phyloP scores from a whole-genome alignment of 2,888 invertebrate species.

The Scrobipalpa costella region DNA sequence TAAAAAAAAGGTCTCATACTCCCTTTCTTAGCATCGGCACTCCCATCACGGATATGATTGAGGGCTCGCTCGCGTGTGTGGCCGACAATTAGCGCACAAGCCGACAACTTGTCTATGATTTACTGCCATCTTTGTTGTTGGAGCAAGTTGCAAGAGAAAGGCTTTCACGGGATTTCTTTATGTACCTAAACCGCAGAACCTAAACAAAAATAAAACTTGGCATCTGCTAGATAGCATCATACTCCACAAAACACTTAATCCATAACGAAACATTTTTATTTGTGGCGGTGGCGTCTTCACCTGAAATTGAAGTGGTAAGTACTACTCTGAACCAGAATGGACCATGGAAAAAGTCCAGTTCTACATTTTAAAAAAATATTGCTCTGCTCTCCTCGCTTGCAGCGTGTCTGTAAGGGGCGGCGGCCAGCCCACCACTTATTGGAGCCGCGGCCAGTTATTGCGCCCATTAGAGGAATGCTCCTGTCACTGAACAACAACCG shows the following conservation, averaged over 20 bases:
- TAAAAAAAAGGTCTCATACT: background rate
- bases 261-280: too few relatives aligned
- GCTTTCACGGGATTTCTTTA: background rate
- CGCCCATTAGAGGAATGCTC: constrained; percentile 54
- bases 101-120: constrained; percentile 49
- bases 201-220: too few relatives aligned
- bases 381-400: background rate
- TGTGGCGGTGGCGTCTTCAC: too few relatives aligned
- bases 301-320: too few relatives aligned
- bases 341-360: too few relatives aligned
- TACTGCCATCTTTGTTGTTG: constrained; percentile 36
- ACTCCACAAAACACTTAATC: too few relatives aligned
- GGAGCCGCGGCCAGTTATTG: constrained; percentile 60
- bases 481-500: constrained; percentile 33
- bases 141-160: constrained; percentile 7
- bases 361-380: too few relatives aligned
- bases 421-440: constrained; percentile 52
- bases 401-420: background rate
- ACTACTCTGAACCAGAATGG: too few relatives aligned
- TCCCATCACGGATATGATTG: constrained; percentile 26
- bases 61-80: constrained; percentile 15
- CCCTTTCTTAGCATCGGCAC: constrained; percentile 22
- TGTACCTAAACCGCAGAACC: too few relatives aligned
- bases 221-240: too few relatives aligned
- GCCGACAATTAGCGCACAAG: constrained; percentile 47